These are phyloP conservation scores for Macropis europaea DNA, from an alignment of 2,888 invertebrate genomes.

Conservation along the genomic window DNA sequence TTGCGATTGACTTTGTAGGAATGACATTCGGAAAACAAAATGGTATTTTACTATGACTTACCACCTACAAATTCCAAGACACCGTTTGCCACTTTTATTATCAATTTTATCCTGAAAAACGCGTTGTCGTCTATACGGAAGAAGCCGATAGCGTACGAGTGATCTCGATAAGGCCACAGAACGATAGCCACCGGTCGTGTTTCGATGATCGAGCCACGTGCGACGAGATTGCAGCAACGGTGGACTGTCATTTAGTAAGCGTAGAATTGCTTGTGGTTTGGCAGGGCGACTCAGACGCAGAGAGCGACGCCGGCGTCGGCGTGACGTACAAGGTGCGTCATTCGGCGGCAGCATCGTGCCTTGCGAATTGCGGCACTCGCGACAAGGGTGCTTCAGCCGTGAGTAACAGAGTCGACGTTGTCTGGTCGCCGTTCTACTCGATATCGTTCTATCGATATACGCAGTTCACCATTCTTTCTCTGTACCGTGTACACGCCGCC, in stretches of 20 bases:
- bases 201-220: conserved; percentile 19
- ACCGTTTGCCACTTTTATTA: too few relatives aligned
- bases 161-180: neutral
- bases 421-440: conserved; percentile 42
- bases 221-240: conserved; percentile 21
- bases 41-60: too few relatives aligned
- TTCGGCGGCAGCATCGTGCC: conserved; percentile 78
- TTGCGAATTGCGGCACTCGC: conserved; percentile 77
- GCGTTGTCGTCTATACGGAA: neutral
- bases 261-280: conserved; percentile 77
- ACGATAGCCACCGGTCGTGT: neutral
- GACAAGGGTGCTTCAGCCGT: conserved; percentile 78
- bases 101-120: neutral
- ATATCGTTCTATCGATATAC: neutral
- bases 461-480: conserved; percentile 34
- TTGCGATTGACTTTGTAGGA: too few relatives aligned
- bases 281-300: conserved; percentile 78
- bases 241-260: conserved; percentile 71
- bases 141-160: conserved; percentile 11
- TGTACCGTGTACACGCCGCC: conserved; percentile 16
- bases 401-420: conserved; percentile 72
- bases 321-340: conserved; percentile 84
- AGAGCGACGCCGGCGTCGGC: conserved; percentile 83
- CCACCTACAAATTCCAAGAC: too few relatives aligned
- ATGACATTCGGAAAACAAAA: too few relatives aligned